Evolutionary conservation across 1,140 invertebrate genomes (phyloP), one percentile per base, ranked within the genome.

Genomic region (Colletes gigas): DNA sequence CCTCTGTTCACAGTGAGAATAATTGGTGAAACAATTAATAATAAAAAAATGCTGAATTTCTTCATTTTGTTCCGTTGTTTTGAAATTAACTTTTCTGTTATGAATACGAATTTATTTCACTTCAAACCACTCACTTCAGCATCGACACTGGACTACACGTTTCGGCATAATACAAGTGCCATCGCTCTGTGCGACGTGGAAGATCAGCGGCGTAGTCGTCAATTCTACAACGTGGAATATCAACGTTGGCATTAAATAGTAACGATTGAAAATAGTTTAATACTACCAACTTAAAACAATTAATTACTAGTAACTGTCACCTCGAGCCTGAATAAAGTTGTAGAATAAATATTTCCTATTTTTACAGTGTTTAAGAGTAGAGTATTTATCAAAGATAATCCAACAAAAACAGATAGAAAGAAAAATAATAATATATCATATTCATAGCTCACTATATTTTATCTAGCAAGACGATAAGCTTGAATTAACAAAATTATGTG

Each of bases 11-110:
- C 92, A n/a, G 93, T 94, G 73, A 95, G 93, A 60, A 95, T 93
- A 65, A 95, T 91, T 41, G 94, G 92, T 85, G 95, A 94, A 73
- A 95, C 82, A 57, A 94, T 91, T 70, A 95, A 80, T 21, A 96
- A 88, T 69, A 94, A 85, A 50, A 96, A 90, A 81, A 95, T 89
- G 81, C 94, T 91, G 63, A 95, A 92, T 81, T 93, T 93, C 88
- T 92, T 95, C 95, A 96, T 96, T 88, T 91, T 82, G 55, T 78
- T 75, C 10, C 5, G 54, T 3, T 62, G 2, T 66, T 81, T 57
- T 14, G 9, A 12, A 60, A 77, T 2, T 44, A 62, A 19, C 6
- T 50, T 66, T 76, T 81, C 68, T 81, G 78, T 84, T 81, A 80
- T 73, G 10, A 68, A 78, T 68, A 71, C 30, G 8, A 41, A 66